Evolutionary conservation across 2,113 vertebrate species (phyloP), one percentile per base, ranked within the genome.

Genomic region (Quiscalus mexicanus): DNA sequence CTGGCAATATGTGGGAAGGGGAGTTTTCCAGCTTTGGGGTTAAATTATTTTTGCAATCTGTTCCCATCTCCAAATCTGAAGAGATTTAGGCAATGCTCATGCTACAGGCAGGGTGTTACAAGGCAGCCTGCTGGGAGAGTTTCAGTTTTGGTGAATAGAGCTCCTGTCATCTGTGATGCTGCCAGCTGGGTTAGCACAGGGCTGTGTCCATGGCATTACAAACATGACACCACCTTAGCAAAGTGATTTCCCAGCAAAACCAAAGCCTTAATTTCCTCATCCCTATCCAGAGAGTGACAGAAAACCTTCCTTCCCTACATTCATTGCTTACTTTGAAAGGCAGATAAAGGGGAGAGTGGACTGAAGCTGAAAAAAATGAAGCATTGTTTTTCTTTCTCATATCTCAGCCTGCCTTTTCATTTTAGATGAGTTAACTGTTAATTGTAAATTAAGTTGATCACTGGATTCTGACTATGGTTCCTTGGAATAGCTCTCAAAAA

Each of bases 1-100:
- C 28, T 33, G 17, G 27, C 0, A 6, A 42, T 9, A 1, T 18
- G 5, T 21, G 14, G 21, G 6, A 39, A 41, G 24, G 6, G 8
- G 12, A 74, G 7, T 31, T 74, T 90, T 45, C 23, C 15, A 68
- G 35, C 10, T 55, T 33, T 55, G 45, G 3, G 4, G 6, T 80
- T 42, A 44, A 89, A 82, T 68, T 47, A 37, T 79, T 77, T 76
- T 50, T 82, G 21, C 33, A 23, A 2, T 76, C 12, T 71, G 19
- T n/a, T 92, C 16, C 59, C 8, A 17, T 30, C 35, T 79, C 44
- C 58, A 62, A 80, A 91, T 12, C 49, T 87, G 21, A n/a, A 62
- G 60, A 75, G 41, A 8, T 77, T 83, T 52, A 19, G 47, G 8
- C 37, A 56, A 41, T 19, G 21, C 15, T 74, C n/a, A 6, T 33